Conservation (phyloP, 1,140 invertebrate genomes). For the Tetramorium parvispinum region DNA sequence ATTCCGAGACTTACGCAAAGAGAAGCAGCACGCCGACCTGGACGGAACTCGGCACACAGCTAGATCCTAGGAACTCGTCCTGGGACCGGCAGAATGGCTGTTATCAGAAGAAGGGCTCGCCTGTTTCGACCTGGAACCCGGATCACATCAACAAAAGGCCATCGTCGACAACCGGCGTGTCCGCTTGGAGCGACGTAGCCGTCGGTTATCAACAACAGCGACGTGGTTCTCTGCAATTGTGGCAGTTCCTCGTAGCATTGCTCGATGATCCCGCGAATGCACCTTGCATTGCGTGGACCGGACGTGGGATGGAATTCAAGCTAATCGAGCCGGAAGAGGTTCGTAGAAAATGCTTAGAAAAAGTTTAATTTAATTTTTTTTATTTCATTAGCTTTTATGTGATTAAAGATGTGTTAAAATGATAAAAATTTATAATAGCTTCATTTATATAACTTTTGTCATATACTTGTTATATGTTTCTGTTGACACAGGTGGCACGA, state of each 20-base stretch:
- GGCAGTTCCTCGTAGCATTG: conserved; percentile 97
- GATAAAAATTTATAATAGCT: neutral
- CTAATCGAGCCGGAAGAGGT: conserved; percentile 98
- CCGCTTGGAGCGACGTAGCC: conserved; percentile 79
- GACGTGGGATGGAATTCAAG: conserved; percentile 97
- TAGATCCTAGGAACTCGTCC: conserved; percentile 75
- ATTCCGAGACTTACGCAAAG: conserved; percentile 71
- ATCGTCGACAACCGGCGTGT: conserved; percentile 69
- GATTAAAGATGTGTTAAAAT: neutral
- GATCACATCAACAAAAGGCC: conserved; percentile 76
- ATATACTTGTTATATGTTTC: neutral
- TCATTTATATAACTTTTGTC: neutral
- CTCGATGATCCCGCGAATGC: conserved; percentile 94
- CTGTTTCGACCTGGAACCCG: conserved; percentile 77
- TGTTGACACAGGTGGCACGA: conserved; percentile 89
- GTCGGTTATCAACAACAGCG: conserved; percentile 84
- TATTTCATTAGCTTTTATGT: too few relatives aligned
- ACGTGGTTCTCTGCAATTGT: conserved; percentile 95
- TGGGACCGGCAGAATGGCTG: conserved; percentile 79
- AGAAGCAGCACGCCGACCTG: conserved; percentile 79
- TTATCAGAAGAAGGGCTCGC: conserved; percentile 78
- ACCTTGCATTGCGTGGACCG: conserved; percentile 97
- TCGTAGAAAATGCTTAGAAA: neutral
- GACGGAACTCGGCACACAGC: conserved; percentile 80
- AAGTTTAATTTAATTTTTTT: neutral